These are phyloP conservation scores for Glaucomys volans DNA, from an alignment of 2,113 vertebrate genomes.

Conservation along the genomic window DNA sequence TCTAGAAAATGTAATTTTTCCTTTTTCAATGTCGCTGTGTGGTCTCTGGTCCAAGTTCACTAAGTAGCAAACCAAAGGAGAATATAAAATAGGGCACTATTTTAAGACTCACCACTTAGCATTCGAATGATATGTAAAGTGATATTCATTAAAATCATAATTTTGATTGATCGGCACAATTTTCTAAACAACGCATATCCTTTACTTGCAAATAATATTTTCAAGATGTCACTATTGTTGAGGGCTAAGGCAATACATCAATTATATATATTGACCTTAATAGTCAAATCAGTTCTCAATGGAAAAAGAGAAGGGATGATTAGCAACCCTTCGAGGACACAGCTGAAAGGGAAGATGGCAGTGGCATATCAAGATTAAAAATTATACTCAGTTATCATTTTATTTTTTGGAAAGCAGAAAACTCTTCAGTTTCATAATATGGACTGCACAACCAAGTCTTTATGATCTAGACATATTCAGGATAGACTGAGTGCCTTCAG, in stretches of 20 bases:
- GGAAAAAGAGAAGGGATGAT: not conserved
- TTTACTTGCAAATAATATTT: not conserved
- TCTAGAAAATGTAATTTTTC: not conserved
- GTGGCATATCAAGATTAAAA: not conserved
- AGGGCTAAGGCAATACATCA: not conserved
- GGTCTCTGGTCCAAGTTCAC: not conserved
- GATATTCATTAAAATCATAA: not conserved
- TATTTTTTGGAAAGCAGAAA: not conserved
- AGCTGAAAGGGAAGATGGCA: not conserved
- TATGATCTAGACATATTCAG: not conserved
- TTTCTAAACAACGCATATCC: not conserved
- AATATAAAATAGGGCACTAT: not conserved
- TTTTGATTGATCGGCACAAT: not conserved
- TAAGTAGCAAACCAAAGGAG: not conserved
- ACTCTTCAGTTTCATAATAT: not conserved
- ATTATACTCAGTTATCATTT: not conserved
- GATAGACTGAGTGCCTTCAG: not conserved
- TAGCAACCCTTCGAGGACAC: not conserved
- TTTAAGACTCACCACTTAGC: not conserved
- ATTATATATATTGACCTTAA: not conserved
- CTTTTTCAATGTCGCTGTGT: not conserved
- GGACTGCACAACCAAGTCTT: not conserved
- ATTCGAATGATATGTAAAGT: not conserved
- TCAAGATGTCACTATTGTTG: not conserved
- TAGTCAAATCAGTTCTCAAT: not conserved